phyloP scores from a whole-genome alignment of 2,797 vertebrate species.

The Phyllotis vaccarum region DNA sequence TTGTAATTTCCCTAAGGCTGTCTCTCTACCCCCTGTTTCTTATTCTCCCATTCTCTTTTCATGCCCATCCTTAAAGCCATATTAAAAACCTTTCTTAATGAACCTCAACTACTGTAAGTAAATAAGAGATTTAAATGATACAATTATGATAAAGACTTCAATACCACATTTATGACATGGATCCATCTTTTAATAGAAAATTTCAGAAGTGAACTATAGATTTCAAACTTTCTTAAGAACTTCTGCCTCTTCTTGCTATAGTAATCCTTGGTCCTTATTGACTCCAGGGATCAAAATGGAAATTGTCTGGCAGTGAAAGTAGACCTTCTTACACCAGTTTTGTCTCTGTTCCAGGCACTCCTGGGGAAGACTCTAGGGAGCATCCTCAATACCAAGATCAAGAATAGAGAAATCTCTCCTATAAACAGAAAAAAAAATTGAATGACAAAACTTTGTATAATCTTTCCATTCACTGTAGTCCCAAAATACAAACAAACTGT shows the following conservation, averaged over 20 bases:
- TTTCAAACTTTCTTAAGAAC: neutral
- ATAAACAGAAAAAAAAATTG: neutral
- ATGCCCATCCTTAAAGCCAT: neutral
- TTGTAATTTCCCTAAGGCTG: neutral
- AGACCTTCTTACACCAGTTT: neutral
- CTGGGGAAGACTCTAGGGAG: neutral
- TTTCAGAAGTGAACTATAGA: slow-evolving; percentile 11
- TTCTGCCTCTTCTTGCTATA: neutral
- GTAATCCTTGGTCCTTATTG: neutral
- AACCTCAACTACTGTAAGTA: neutral
- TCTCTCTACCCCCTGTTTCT: neutral
- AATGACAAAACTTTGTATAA: neutral
- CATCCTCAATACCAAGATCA: neutral
- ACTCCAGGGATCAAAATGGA: neutral
- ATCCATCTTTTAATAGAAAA: slow-evolving; percentile 1
- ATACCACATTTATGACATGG: slow-evolving; percentile 9
- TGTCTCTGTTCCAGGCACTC: neutral
- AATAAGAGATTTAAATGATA: slow-evolving; percentile 18
- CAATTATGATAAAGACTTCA: neutral
- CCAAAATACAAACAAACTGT: neutral
- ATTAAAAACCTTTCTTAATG: neutral
- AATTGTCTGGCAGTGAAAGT: neutral
- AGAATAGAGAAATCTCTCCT: neutral
- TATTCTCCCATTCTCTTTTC: neutral
- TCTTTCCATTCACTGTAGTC: neutral